These are phyloP conservation scores for Pecten maximus DNA, from an alignment of 2,888 invertebrate species.

Conservation along the genomic window DNA sequence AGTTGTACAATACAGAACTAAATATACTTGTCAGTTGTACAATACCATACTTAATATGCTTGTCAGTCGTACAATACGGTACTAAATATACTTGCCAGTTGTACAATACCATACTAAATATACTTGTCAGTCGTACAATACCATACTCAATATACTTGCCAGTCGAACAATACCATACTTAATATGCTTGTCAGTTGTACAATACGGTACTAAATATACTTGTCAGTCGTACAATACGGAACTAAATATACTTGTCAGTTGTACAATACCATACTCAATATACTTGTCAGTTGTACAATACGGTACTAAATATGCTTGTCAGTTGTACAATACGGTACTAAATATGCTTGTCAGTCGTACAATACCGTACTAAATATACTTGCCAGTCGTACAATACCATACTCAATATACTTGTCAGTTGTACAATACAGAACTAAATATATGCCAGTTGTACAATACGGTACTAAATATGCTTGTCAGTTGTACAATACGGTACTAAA, in stretches of 20 bases:
- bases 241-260: not conserved
- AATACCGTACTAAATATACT: not conserved
- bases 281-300: too few species aligned
- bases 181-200: not conserved
- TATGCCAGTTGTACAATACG: too few species aligned
- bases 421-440: not conserved
- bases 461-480: not conserved
- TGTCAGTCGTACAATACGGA: too few species aligned
- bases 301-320: too few species aligned
- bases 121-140: too few species aligned
- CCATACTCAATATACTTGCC: not conserved
- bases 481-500: not conserved
- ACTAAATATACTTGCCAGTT: not conserved
- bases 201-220: not conserved
- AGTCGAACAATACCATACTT: not conserved
- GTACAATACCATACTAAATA: not conserved
- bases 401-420: not conserved
- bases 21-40: not conserved
- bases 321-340: not conserved
- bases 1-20: too few species aligned
- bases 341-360: not conserved
- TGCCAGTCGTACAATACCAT: not conserved
- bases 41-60: not conserved
- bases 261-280: not conserved
- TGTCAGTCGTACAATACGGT: too few species aligned